Conservation (phyloP, 2,797 vertebrate species). For the Trachops cirrhosus region DNA sequence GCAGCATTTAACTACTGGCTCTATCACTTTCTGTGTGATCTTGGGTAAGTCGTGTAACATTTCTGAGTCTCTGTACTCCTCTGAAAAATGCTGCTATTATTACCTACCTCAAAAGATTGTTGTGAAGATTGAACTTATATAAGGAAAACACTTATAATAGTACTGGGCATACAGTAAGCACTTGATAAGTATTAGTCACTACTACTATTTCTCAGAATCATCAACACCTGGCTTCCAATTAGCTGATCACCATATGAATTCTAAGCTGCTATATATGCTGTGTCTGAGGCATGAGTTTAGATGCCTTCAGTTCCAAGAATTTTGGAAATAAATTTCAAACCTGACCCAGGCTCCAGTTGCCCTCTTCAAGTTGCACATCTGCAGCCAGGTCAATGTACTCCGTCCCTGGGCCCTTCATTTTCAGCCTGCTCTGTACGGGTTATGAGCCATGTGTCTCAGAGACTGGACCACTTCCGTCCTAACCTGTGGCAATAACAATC, state of each 20-base stretch:
- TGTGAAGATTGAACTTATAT: background rate
- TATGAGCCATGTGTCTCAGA: background rate
- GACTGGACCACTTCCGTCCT: background rate
- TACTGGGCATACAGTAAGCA: background rate
- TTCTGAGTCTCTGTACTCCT: background rate
- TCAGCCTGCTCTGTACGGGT: background rate
- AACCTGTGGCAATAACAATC: background rate
- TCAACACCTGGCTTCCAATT: background rate
- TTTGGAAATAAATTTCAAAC: slow-evolving; percentile 5
- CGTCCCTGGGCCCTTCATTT: background rate
- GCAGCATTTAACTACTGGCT: background rate
- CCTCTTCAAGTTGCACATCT: background rate
- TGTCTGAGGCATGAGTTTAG: background rate
- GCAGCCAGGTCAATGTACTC: background rate
- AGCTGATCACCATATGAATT: background rate
- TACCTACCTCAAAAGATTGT: background rate
- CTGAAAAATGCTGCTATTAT: background rate
- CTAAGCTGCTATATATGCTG: background rate
- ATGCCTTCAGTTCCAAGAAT: background rate
- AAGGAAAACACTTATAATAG: background rate
- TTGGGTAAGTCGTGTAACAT: background rate
- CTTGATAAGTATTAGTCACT: background rate
- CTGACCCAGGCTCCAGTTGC: too few relatives aligned
- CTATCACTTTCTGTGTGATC: background rate
- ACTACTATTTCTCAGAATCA: slow-evolving; percentile 9